These are phyloP conservation scores for Pelusios castaneus DNA, from an alignment of 2,113 vertebrate genomes.

Conservation along the genomic window DNA sequence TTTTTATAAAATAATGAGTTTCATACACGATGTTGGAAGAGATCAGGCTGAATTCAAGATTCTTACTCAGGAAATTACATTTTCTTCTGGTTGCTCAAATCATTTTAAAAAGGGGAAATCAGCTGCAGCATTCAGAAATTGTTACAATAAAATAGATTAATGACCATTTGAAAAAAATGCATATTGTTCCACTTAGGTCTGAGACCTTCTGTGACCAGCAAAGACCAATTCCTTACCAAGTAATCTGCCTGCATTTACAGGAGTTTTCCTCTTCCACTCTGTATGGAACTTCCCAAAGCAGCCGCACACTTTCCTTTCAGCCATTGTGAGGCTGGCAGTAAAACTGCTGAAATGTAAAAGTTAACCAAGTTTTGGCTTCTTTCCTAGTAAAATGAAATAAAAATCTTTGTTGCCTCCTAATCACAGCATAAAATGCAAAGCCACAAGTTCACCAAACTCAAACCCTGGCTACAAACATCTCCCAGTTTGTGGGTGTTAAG, in stretches of 20 bases:
- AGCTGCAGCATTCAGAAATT: background rate
- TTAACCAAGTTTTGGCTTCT: background rate
- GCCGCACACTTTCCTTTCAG: fast-evolving
- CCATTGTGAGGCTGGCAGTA: fast-evolving
- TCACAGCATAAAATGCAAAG: background rate
- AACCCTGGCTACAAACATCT: too few relatives aligned
- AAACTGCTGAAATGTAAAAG: background rate
- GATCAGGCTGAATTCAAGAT: background rate
- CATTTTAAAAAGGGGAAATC: background rate
- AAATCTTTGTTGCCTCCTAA: fast-evolving
- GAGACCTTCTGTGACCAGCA: background rate
- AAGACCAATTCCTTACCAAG: background rate
- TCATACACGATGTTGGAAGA: background rate
- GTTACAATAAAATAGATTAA: background rate
- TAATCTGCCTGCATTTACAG: fast-evolving
- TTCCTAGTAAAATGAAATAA: background rate
- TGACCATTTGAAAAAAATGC: background rate
- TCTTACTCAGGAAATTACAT: constrained; percentile 28
- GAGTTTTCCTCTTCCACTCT: fast-evolving
- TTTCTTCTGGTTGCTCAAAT: background rate
- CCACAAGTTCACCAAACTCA: background rate
- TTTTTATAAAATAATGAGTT: constrained; percentile 45
- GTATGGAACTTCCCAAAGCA: fast-evolving
- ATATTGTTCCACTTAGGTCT: background rate
- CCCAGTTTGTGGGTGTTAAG: fast-evolving